Base-by-base conservation (phyloP, 1,140 invertebrate genomes). In the Eriocheir sinensis region DNA sequence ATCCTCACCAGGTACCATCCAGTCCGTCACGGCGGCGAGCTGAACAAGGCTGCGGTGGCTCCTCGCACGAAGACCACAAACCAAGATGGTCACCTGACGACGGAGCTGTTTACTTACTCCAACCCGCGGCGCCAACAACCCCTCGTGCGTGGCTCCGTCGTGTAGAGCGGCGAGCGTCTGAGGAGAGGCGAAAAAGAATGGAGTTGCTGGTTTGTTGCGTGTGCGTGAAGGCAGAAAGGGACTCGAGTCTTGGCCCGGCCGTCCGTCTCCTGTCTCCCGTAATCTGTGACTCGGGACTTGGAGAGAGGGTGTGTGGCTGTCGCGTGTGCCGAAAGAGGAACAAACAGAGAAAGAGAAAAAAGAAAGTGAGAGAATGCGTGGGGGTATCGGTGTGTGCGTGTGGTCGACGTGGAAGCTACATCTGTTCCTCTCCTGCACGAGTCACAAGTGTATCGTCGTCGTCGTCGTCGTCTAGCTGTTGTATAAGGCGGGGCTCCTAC, bases 1-100 rank as follows among this genome's bases (percentile, higher is more conserved):
- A 4, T 15, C 44, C n/a, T n/a, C 60, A n/a, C 15, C 90, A 91
- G 90, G 90, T 91, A 80, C 90, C 48, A 91, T 38, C 90, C 34
- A 80, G 90, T 53, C 53, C 60, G 48, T 79, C 53, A 91, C 90
- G 90, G 53, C 60, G 32, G 79, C 32, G 90, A 91, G 21, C 60
- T 72, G 60, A 72, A 72, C 60, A 72, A 72, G 27, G 21, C 60
- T n/a, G 27, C 60, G n/a, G 12, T n/a, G 8, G 4, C 44, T 48
- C 60, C 60, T 21, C 27, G 60, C 60, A 4, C 60, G 0, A 4
- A 21, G 21, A 21, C 60, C 60, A 21, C 60, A 21, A n/a, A 21
- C 60, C 17, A n/a, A 15, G 40, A 79, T 6, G 90, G 80, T 53
- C 79, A 91, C 90, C 60, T 91, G 30, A 72, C 60, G 53, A 91